These are phyloP conservation scores for Tetrax tetrax DNA, from an alignment of 2,113 vertebrate genomes.

Conservation along the genomic window DNA sequence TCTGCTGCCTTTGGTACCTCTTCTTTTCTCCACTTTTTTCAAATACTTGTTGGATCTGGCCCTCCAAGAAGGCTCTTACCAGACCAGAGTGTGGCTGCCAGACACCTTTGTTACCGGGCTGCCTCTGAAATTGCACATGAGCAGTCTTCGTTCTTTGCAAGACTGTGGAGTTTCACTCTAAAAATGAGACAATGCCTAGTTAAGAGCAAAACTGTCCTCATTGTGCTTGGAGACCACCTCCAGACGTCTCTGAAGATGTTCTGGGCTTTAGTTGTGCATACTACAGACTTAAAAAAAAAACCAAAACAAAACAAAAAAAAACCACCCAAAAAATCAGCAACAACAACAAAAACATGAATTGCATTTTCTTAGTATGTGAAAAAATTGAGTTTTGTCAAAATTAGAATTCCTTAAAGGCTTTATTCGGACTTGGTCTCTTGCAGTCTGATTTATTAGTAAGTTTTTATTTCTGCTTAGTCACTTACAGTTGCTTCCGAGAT, in stretches of 20 bases:
- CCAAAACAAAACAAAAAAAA: not conserved
- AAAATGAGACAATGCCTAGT: not conserved
- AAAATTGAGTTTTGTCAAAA: not conserved
- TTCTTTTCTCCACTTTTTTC: not conserved
- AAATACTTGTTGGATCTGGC: not conserved
- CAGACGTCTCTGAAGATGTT: not conserved
- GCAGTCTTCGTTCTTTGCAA: not conserved
- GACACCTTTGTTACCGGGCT: not conserved
- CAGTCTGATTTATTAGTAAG: not conserved
- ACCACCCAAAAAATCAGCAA: too few species aligned
- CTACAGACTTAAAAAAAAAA: not conserved
- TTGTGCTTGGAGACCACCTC: not conserved
- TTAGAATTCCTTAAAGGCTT: not conserved
- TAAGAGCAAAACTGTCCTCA: not conserved
- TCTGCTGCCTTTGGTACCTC: not conserved
- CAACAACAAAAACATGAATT: too few species aligned
- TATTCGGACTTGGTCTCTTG: not conserved
- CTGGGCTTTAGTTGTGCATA: not conserved
- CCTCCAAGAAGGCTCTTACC: not conserved
- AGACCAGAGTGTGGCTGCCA: not conserved
- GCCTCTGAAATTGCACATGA: not conserved
- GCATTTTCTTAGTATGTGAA: not conserved
- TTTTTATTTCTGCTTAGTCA: not conserved
- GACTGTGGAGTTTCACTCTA: not conserved
- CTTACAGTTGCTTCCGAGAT: not conserved